phyloP scores from a whole-genome alignment of 2,113 vertebrate species.

The Bungarus multicinctus region DNA sequence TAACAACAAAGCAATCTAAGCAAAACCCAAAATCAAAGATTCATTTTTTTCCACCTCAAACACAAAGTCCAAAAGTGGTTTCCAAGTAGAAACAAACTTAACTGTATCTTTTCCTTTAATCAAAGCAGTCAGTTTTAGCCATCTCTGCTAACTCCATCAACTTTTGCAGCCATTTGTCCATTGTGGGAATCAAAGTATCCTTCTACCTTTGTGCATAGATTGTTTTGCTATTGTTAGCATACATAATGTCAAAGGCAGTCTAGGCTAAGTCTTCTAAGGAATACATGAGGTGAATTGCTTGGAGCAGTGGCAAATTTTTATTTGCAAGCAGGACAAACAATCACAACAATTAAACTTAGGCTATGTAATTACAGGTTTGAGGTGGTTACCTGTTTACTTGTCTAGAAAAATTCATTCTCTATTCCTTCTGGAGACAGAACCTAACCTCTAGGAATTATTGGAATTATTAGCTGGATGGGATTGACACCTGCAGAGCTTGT shows the following conservation, averaged over 20 bases:
- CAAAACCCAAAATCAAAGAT: not conserved
- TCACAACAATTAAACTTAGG: too few relatives aligned
- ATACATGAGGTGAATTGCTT: too few relatives aligned
- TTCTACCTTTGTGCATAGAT: not conserved
- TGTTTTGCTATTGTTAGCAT: not conserved
- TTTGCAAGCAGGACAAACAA: too few relatives aligned
- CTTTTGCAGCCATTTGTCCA: not conserved
- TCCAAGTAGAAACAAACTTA: not conserved
- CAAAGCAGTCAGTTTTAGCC: not conserved
- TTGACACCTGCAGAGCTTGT: too few relatives aligned
- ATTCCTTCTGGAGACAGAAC: too few relatives aligned
- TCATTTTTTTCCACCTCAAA: not conserved
- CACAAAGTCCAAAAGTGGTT: not conserved
- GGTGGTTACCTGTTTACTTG: too few relatives aligned
- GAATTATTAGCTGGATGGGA: too few relatives aligned
- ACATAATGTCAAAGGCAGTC: not conserved
- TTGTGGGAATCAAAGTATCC: not conserved
- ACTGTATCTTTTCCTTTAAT: not conserved
- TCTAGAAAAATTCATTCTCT: too few relatives aligned
- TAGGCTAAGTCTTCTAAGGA: not conserved
- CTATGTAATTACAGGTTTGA: too few relatives aligned
- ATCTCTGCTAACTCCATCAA: not conserved
- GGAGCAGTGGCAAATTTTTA: too few relatives aligned
- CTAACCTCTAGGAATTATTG: too few relatives aligned
- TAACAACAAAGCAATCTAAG: not conserved